Conservation (phyloP, 2,113 vertebrate species). For the Nematolebias whitei region DNA sequence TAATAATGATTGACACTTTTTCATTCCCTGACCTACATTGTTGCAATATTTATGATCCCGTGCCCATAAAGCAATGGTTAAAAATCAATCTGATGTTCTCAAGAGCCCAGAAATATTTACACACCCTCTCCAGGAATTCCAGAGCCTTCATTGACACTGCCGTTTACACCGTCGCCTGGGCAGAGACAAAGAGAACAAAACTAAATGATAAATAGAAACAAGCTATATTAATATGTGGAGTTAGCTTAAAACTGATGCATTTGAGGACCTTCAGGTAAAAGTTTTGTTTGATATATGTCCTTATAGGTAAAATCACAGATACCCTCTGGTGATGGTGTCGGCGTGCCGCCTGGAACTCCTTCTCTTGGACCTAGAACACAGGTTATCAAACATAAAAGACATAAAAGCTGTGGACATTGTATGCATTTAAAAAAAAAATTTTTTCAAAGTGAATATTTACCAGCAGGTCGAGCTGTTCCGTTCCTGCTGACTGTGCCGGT, state of each 20-base stretch:
- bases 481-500: constrained; percentile 15
- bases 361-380: constrained; percentile 46
- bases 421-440: neutral
- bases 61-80: too few species aligned
- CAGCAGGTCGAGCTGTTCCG: constrained; percentile 45
- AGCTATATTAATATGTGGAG: neutral
- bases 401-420: neutral
- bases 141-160: constrained; percentile 75
- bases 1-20: too few species aligned
- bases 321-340: constrained; percentile 58
- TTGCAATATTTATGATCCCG: too few species aligned
- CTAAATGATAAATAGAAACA: neutral
- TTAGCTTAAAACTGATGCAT: neutral
- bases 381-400: constrained; percentile 9
- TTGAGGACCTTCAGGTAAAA: neutral
- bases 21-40: too few species aligned
- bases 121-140: constrained; percentile 73
- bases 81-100: neutral
- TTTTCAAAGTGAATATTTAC: constrained; percentile 28
- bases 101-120: constrained; percentile 21
- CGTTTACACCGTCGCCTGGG: constrained; percentile 64
- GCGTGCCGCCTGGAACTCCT: constrained; percentile 46
- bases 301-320: constrained; percentile 9
- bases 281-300: constrained; percentile 1
- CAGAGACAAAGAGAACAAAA: constrained; percentile 4